phyloP scores from a whole-genome alignment of 2,888 invertebrate genomes.

The Noctua janthe region DNA sequence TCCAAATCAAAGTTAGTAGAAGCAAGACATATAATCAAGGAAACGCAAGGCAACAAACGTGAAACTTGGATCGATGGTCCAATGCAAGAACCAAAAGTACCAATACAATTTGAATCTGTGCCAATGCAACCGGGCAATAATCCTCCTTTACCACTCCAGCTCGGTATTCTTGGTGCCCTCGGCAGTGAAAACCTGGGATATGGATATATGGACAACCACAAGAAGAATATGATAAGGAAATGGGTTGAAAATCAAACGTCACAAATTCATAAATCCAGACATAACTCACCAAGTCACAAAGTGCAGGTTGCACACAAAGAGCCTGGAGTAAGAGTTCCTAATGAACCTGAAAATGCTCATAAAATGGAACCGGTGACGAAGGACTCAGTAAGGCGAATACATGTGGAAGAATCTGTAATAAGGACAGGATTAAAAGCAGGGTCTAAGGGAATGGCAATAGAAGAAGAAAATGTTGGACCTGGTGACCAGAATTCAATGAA shows the following conservation, averaged over 20 bases:
- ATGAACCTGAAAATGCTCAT: conserved; percentile 79
- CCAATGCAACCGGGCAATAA: conserved; percentile 92
- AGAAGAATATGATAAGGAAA: conserved; percentile 97
- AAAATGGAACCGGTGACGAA: conserved; percentile 87
- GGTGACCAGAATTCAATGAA: conserved; percentile 75
- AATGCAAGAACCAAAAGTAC: conserved; percentile 91
- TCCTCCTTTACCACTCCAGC: conserved; percentile 81
- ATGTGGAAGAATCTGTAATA: conserved; percentile 91
- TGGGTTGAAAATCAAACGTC: conserved; percentile 98
- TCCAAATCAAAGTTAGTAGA: conserved; percentile 95
- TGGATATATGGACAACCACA: conserved; percentile 97
- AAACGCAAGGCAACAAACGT: conserved; percentile 94
- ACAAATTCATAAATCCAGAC: conserved; percentile 93
- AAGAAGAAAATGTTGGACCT: conserved; percentile 87
- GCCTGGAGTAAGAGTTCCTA: conserved; percentile 74
- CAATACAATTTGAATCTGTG: conserved; percentile 84
- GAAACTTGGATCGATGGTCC: conserved; percentile 99
- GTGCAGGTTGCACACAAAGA: conserved; percentile 72
- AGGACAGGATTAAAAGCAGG: conserved; percentile 91
- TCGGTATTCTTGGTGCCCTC: conserved; percentile 85
- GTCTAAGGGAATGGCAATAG: conserved; percentile 87
- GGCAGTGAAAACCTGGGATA: conserved; percentile 91
- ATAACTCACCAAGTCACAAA: conserved; percentile 89
- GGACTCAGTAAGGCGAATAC: conserved; percentile 89
- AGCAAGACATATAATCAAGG: conserved; percentile 94